phyloP scores from a whole-genome alignment of 2,888 invertebrate species.

The Cantharis nigra region DNA sequence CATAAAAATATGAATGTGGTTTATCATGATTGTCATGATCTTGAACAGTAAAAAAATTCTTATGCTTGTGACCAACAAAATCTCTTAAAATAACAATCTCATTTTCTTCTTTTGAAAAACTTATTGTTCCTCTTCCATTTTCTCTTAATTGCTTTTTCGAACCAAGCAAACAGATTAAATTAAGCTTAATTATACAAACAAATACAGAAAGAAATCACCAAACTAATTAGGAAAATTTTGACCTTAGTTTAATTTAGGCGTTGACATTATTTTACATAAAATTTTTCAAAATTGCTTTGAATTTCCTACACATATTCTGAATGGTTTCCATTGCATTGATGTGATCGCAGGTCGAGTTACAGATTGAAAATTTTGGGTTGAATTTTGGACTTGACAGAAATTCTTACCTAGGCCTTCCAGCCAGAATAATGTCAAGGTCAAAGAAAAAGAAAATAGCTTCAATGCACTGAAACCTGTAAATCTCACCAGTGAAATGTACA shows the following conservation, averaged over 20 bases:
- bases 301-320: no score
- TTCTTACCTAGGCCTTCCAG: no score
- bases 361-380: no score
- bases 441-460: no score
- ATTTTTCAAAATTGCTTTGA: no score
- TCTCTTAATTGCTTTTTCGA: background rate
- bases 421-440: no score
- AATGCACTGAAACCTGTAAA: background rate
- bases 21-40: background rate
- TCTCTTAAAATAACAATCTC: background rate
- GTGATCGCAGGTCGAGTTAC: no score
- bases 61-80: background rate
- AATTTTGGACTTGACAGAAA: no score
- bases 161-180: background rate
- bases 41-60: background rate
- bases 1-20: background rate
- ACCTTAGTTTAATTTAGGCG: background rate
- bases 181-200: background rate
- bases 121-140: background rate
- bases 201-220: background rate
- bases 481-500: background rate
- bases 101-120: background rate
- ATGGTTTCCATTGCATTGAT: no score
- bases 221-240: background rate
- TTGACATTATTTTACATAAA: background rate